Base-by-base conservation (phyloP, 2,113 vertebrate species). In the Taxidea taxus region DNA sequence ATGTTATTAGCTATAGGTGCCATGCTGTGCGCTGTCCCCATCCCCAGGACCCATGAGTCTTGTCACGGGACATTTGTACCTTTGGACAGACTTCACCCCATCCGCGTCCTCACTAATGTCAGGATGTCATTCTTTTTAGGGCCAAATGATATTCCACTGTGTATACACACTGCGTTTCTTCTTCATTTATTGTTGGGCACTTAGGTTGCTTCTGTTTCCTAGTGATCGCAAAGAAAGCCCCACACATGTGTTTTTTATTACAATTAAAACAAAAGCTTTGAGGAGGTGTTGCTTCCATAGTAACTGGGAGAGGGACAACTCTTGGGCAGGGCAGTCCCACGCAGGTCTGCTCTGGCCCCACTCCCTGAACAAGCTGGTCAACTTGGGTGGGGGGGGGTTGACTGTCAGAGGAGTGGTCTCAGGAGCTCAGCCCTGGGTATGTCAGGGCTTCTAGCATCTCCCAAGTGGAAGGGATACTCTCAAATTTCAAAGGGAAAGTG, bases 1-100 rank as follows among this genome's bases (percentile, higher is more conserved):
- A 18, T 11, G 47, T 21, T n/a, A 11, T 21, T 51, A 51, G 20
- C 75, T 13, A 18, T 0, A 7, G 75, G 34, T 31, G 0, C 47
- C 16, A 6, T 2, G 29, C 75, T 21, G 75, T 34, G 47, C 4
- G 2, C 18, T 2, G 3, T 27, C 0, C 1, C 9, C 72, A n/a
- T n/a, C 21, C 6, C 29, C 29, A 1, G 47, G 47, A 21, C 18
- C 20, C 20, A 31, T 12, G 75, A 12, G 31, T 51, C 39, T 13
- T 42, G 11, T 72, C 37, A 27, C 3, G 39, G 21, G 21, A 42
- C 13, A 11, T 51, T 51, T 34, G 75, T 51, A 14, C 75, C 47
- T 78, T 49, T 51, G 44, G 47, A 34, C 31, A n/a, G 10, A 47
- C 44, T 78, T 49, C 29, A 21, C 31, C 47, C 31, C 9, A 6